Evolutionary conservation across 2,888 invertebrate genomes (phyloP).

Genomic region (Ditylenchus weischeri): DNA sequence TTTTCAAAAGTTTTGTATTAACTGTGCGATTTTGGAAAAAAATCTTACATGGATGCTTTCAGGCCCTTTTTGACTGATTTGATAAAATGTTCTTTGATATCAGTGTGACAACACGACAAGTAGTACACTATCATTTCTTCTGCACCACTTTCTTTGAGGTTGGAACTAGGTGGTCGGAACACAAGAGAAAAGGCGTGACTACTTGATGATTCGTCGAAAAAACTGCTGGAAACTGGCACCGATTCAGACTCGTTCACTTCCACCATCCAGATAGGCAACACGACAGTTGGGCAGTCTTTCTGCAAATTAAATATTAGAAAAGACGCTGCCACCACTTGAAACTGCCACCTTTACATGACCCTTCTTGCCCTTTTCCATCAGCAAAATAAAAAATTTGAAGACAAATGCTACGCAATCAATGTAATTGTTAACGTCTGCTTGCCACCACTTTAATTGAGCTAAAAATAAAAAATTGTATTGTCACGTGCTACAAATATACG

Average conservation of each 20-base stretch:
- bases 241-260: conserved; percentile 22
- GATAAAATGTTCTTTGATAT: conserved; percentile 29
- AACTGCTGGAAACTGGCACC: neutral
- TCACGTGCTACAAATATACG: too few species aligned
- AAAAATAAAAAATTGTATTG: too few species aligned
- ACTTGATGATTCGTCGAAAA: neutral
- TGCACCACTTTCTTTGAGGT: neutral
- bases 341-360: too few species aligned
- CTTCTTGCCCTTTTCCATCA: conserved; percentile 10
- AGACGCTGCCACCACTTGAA: too few species aligned
- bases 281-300: conserved; percentile 4
- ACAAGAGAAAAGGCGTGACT: conserved; percentile 1
- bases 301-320: conserved; percentile 1
- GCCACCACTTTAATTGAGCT: conserved; percentile 26
- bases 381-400: conserved; percentile 21
- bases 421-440: conserved; percentile 15
- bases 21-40: neutral
- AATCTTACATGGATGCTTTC: conserved; percentile 18
- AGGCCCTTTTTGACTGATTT: conserved; percentile 25
- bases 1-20: neutral
- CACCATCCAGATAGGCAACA: conserved; percentile 26
- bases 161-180: neutral
- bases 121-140: conserved; percentile 20
- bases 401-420: conserved; percentile 28
- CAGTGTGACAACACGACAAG: conserved; percentile 26